Percentiles rank a stretch among this genome's conserved stretches.
These are phyloP conservation scores for Astyanax mexicanus DNA, from an alignment of 2,797 vertebrate genomes.

Conservation along the genomic window DNA sequence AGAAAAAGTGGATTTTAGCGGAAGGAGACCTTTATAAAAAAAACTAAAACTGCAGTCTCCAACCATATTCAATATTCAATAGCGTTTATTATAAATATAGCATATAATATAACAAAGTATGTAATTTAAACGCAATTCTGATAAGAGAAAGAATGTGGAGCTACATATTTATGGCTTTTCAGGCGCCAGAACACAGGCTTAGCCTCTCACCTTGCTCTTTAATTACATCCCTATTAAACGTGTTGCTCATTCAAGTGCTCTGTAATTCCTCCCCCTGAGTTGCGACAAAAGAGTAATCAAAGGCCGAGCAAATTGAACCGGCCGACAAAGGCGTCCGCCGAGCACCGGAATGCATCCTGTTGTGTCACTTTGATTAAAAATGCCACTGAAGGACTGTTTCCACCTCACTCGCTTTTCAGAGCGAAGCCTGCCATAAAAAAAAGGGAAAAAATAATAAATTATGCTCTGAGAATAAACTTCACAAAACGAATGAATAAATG, in stretches of 20 bases:
- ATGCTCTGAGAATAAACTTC: neutral
- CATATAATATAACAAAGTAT: too few species aligned
- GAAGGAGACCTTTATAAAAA: too few species aligned
- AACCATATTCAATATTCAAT: too few species aligned
- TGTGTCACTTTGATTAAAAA: constrained; percentile 60
- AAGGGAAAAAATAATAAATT: too few species aligned
- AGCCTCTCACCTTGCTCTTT: constrained; percentile 33
- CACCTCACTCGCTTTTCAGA: constrained; percentile 2
- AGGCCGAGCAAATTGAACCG: constrained; percentile 10
- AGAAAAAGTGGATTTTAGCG: too few species aligned
- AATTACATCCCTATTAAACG: constrained; percentile 39
- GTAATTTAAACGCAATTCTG: too few species aligned
- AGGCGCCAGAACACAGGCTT: constrained; percentile 9
- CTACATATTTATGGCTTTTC: constrained; percentile 4
- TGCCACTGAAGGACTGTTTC: constrained; percentile 15
- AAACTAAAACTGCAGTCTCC: too few species aligned
- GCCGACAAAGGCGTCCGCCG: constrained; percentile 30
- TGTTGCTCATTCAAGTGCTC: constrained; percentile 27
- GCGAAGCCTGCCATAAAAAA: neutral
- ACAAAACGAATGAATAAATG: neutral
- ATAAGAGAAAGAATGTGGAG: too few species aligned
- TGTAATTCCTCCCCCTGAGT: constrained; percentile 49
- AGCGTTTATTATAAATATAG: too few species aligned
- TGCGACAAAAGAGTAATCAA: constrained; percentile 48
- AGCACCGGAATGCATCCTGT: constrained; percentile 50